Evolutionary conservation across 2,113 vertebrate species (phyloP).

Genomic region (Holacanthus passer): DNA sequence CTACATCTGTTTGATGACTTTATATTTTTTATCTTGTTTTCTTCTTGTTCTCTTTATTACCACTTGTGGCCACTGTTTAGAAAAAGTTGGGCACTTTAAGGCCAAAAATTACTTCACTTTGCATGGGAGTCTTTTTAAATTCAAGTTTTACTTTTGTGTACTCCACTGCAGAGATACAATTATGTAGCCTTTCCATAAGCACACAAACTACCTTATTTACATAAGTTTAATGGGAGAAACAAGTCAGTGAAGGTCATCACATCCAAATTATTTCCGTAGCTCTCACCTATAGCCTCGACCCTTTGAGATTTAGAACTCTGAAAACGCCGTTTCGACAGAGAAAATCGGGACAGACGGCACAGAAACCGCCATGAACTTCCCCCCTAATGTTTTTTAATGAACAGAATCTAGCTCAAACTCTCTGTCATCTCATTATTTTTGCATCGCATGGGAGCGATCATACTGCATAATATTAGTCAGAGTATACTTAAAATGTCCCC

Average conservation of each 20-base stretch:
- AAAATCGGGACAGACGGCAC: conserved; percentile 1
- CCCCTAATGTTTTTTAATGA: conserved; percentile 53
- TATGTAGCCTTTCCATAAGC: not conserved
- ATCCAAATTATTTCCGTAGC: conserved; percentile 10
- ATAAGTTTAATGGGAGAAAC: conserved; percentile 11
- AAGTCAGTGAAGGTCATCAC: conserved; percentile 23
- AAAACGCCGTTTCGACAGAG: not conserved
- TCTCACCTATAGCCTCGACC: conserved; percentile 7
- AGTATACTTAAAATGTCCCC: conserved; percentile 54
- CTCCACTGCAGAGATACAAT: not conserved
- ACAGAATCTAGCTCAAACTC: conserved; percentile 35
- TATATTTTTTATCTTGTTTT: not conserved
- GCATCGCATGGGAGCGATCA: conserved; percentile 44
- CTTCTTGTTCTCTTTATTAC: not conserved
- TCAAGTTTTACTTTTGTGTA: not conserved
- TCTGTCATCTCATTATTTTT: conserved; percentile 56
- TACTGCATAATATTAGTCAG: conserved; percentile 32
- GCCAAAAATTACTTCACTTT: not conserved
- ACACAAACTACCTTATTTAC: not conserved
- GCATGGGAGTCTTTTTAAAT: not conserved
- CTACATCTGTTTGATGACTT: not conserved
- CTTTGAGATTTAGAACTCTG: not conserved
- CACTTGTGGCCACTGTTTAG: not conserved
- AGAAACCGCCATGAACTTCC: conserved; percentile 16
- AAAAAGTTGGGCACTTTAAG: too few relatives aligned